These are phyloP conservation scores for Mechanitis mazaeus DNA, from an alignment of 2,888 invertebrate species.

Conservation along the genomic window DNA sequence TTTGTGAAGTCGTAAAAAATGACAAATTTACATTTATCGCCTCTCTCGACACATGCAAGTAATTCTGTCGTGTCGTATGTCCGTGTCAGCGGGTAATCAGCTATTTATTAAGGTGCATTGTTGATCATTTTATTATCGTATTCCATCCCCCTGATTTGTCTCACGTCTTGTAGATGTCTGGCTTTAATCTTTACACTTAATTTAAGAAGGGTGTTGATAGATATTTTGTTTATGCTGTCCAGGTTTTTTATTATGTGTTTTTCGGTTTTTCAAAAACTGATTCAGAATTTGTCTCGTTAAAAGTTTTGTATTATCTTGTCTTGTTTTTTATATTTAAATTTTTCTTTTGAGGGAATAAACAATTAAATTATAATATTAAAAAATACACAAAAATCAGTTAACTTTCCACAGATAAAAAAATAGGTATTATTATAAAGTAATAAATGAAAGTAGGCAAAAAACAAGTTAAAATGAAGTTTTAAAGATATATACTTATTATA, in stretches of 20 bases:
- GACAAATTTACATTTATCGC: slow-evolving; percentile 65
- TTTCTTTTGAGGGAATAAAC: no score
- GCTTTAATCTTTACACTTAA: slow-evolving; percentile 15
- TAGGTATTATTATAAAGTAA: no score
- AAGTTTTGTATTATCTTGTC: no score
- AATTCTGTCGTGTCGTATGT: slow-evolving; percentile 60
- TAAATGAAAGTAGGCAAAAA: no score
- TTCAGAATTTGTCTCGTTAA: no score
- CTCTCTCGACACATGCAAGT: slow-evolving; percentile 57
- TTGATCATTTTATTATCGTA: slow-evolving; percentile 66
- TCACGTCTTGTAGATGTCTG: slow-evolving; percentile 27
- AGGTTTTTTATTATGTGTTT: not conserved
- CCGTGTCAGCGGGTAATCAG: slow-evolving; percentile 69
- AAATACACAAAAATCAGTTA: no score
- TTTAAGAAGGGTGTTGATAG: slow-evolving; percentile 7
- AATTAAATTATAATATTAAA: no score
- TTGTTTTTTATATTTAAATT: not conserved
- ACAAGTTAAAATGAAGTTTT: no score
- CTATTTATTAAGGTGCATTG: slow-evolving; percentile 64
- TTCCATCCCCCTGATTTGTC: slow-evolving; percentile 39
- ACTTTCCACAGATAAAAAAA: no score
- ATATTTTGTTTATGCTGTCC: not conserved
- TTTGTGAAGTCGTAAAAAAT: slow-evolving; percentile 58
- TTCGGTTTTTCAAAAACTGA: not conserved
- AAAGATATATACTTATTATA: no score